These are phyloP conservation scores for Blastomussa wellsi DNA, from an alignment of 92 coral and sea anemone genomes.

Conservation along the genomic window DNA sequence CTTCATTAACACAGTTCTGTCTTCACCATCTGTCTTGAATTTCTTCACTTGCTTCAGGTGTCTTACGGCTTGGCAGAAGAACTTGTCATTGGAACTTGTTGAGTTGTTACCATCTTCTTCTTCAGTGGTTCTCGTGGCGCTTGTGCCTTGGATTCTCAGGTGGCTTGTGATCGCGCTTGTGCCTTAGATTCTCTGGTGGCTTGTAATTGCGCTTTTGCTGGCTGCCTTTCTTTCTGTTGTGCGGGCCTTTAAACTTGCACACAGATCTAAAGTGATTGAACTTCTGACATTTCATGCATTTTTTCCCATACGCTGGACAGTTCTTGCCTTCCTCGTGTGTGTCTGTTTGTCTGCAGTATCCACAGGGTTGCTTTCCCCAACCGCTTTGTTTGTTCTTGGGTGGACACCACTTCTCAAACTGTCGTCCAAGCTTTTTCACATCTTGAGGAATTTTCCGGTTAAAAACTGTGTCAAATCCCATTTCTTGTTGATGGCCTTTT, in stretches of 20 bases:
- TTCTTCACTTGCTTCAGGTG: constrained; percentile 43
- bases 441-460: constrained; percentile 41
- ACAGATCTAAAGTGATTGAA: constrained; percentile 53
- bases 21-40: neutral
- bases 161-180: neutral
- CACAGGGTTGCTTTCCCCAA: neutral
- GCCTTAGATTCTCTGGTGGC: neutral
- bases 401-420: neutral
- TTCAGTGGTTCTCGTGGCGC: constrained; percentile 21
- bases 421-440: neutral
- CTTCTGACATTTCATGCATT: constrained; percentile 59
- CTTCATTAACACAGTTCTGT: constrained; percentile 33
- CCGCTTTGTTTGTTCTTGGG: neutral
- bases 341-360: neutral
- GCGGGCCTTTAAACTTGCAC: constrained; percentile 32
- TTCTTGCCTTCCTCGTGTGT: neutral
- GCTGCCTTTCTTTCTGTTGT: neutral
- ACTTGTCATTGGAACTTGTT: constrained; percentile 47
- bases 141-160: neutral
- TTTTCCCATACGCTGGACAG: constrained; percentile 60
- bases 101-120: neutral
- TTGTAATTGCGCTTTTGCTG: neutral
- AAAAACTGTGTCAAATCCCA: constrained; percentile 62
- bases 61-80: constrained; percentile 34
- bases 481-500: constrained; percentile 62